Base-by-base conservation (phyloP, 2,797 vertebrate genomes). In the Atherinosoma microstoma region DNA sequence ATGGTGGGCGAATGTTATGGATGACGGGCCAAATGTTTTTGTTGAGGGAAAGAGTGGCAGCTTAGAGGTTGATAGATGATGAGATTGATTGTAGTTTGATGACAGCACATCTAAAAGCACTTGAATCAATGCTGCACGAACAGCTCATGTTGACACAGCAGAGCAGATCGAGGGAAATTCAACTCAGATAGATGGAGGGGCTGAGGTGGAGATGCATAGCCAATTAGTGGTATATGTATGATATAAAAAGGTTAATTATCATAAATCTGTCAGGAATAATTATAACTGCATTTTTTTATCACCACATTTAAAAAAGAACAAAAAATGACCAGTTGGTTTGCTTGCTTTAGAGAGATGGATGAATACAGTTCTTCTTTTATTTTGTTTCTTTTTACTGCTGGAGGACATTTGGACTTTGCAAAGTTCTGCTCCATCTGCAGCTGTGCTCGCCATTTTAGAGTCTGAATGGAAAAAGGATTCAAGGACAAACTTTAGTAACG, bases 21-120 rank as follows among this genome's bases (percentile, higher is more conserved):
- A 84, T 62, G 56, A 53, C 2, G 32, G 66, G 30, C 63, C 38
- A 73, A 73, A 84, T 64, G 54, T 34, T 57, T 51, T 32, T 22
- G 66, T 32, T 68, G 61, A 58, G 30, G 71, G 53, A 70, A 65
- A 75, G 7, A 6, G 2, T 15, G 27, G 22, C 12, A 35, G 42
- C 22, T 4, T 29, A 15, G 59, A 45, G 51, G 45, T 20, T 73
- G 54, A 74, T 70, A 40, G 67, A 70, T 4, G 15, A 27, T 56
- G 38, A 35, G 32, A 71, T 24, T 63, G 72, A 69, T 81, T 45
- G 56, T 40, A 67, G 47, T 54, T 57, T 38, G 35, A 54, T 6
- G 1, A 60, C 40, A 47, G 63, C 24, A 3, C 0, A 6, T 32
- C 49, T 53, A 54, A 70, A 67, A 73, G 53, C 57, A 24, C 51